phyloP scores from a whole-genome alignment of 2,888 invertebrate genomes.

The Drosophila ustulata region DNA sequence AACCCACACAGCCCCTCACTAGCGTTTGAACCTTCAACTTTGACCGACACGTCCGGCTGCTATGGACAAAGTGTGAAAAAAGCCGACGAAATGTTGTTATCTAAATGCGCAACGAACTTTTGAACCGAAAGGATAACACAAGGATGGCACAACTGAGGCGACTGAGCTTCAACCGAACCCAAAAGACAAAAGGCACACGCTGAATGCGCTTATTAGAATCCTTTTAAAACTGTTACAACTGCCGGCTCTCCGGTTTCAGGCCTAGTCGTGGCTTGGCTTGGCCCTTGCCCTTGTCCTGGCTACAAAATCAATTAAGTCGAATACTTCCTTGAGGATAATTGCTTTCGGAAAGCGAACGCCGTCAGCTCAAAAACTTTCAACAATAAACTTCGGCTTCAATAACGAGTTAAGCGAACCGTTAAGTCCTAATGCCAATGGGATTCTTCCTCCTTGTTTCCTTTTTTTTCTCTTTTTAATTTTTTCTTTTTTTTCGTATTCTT shows the following conservation, averaged over 20 bases:
- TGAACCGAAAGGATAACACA: constrained; percentile 61
- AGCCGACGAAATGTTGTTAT: constrained; percentile 70
- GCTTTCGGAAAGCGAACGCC: constrained; percentile 69
- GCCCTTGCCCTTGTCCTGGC: constrained; percentile 13
- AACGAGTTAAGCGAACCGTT: constrained; percentile 76
- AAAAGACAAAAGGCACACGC: constrained; percentile 57
- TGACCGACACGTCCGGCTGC: constrained; percentile 42
- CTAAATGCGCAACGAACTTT: constrained; percentile 72
- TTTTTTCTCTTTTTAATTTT: constrained; percentile 13
- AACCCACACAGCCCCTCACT: constrained; percentile 33
- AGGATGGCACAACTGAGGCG: constrained; percentile 27
- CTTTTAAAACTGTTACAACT: constrained; percentile 72
- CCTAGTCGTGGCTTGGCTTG: not conserved
- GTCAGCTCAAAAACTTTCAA: constrained; percentile 68
- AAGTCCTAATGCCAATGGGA: constrained; percentile 73
- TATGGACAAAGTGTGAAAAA: constrained; percentile 71
- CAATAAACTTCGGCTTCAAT: constrained; percentile 74
- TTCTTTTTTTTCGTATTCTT: not conserved
- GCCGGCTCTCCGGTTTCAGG: constrained; percentile 23
- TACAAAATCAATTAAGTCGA: constrained; percentile 78
- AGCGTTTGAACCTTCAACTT: constrained; percentile 65
- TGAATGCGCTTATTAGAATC: constrained; percentile 76
- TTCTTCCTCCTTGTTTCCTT: constrained; percentile 23
- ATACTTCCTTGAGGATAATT: constrained; percentile 76
- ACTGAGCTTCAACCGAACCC: constrained; percentile 25